Evolutionary conservation across 1,140 invertebrate species (phyloP).

Genomic region (Camponotus pennsylvanicus): DNA sequence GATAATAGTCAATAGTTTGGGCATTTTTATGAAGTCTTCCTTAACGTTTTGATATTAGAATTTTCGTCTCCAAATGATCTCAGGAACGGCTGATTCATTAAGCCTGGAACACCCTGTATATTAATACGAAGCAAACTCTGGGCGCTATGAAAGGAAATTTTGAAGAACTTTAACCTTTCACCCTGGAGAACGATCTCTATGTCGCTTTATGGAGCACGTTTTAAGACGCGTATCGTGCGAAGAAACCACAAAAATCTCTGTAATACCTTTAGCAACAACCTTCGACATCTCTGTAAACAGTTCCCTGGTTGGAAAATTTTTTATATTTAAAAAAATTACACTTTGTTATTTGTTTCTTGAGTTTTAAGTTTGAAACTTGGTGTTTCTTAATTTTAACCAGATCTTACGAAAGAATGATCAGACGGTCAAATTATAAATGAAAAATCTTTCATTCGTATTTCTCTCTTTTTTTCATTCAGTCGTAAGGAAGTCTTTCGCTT

Average conservation of each 20-base stretch:
- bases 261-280: background rate
- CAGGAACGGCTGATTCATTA: no score
- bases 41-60: no score
- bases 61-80: no score
- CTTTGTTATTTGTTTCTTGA: background rate
- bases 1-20: no score
- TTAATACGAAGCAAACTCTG: constrained; percentile 17
- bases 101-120: background rate
- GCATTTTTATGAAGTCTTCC: no score
- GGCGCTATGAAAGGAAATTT: constrained; percentile 24
- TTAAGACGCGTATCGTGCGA: background rate
- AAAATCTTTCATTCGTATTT: background rate
- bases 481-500: background rate
- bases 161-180: constrained; percentile 51
- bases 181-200: background rate
- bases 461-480: background rate
- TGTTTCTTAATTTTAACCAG: background rate
- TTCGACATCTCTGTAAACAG: background rate
- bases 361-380: background rate
- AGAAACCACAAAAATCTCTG: background rate
- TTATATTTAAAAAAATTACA: no score
- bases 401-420: no score
- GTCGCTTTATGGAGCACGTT: background rate
- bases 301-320: background rate
- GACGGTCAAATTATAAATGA: background rate